A percentile compares a stretch with the other conserved stretches of the same genome.
Evolutionary conservation across 2,888 invertebrate species (phyloP).

Genomic region (Baronia brevicornis): DNA sequence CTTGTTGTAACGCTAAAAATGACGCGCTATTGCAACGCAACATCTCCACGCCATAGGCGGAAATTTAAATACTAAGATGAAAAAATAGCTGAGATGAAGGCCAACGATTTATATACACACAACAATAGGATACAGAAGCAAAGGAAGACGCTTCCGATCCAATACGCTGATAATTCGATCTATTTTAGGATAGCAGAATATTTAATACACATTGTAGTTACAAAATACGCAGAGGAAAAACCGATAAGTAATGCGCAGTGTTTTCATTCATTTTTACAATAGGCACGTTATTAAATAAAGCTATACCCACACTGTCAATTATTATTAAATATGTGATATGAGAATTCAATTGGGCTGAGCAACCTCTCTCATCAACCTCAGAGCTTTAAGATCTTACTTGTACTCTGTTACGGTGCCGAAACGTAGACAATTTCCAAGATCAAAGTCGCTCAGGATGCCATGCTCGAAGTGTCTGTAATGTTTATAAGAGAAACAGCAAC

Average conservation of each 20-base stretch:
- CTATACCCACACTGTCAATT: too few relatives aligned
- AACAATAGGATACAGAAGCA: conserved; percentile 42
- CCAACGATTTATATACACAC: conserved; percentile 38
- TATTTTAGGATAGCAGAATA: conserved; percentile 44
- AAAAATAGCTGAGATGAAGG: conserved; percentile 49
- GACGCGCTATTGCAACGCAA: conserved; percentile 23
- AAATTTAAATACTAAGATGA: conserved; percentile 15
- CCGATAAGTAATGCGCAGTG: conserved; percentile 7
- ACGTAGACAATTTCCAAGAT: too few relatives aligned
- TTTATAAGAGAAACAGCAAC: too few relatives aligned
- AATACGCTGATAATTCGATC: conserved; percentile 36
- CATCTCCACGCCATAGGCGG: conserved; percentile 2
- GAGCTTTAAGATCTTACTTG: too few relatives aligned
- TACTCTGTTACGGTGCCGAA: too few relatives aligned
- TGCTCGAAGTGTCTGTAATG: too few relatives aligned
- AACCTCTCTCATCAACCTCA: too few relatives aligned
- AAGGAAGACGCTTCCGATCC: conserved; percentile 40
- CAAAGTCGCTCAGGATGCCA: too few relatives aligned
- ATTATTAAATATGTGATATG: too few relatives aligned
- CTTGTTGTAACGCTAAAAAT: too few relatives aligned
- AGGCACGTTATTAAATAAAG: too few relatives aligned
- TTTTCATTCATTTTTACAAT: conserved; percentile 11
- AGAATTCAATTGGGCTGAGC: too few relatives aligned
- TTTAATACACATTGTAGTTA: conserved; percentile 40
- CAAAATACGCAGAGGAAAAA: conserved; percentile 33